These are phyloP conservation scores for Zaprionus inermis DNA, from an alignment of 1,140 invertebrate genomes.

Conservation along the genomic window DNA sequence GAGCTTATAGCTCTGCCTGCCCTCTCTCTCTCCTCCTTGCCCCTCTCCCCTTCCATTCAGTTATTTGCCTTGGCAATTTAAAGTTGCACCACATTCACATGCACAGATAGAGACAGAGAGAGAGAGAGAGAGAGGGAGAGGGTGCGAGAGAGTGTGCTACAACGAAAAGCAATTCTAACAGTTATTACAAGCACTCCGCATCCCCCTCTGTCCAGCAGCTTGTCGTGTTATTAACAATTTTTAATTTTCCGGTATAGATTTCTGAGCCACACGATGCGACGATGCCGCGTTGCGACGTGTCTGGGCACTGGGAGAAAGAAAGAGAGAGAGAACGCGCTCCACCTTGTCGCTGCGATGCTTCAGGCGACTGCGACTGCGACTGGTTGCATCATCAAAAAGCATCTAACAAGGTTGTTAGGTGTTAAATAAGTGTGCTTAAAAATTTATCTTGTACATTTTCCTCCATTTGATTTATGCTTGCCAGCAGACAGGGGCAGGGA, in stretches of 20 bases:
- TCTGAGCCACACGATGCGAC: slow-evolving; percentile 56
- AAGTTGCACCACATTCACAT: slow-evolving; percentile 58
- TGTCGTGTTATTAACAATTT: slow-evolving; percentile 83
- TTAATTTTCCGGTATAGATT: slow-evolving; percentile 84
- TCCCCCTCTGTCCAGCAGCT: slow-evolving; percentile 51
- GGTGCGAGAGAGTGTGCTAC: slow-evolving; percentile 26
- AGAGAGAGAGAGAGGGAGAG: background rate
- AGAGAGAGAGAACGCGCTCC: slow-evolving; percentile 28
- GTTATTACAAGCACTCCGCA: slow-evolving; percentile 51
- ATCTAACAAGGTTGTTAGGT: slow-evolving; percentile 83
- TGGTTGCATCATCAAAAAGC: slow-evolving; percentile 78
- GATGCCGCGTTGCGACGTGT: slow-evolving; percentile 38
- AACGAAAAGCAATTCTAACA: slow-evolving; percentile 79
- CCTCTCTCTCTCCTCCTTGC: background rate
- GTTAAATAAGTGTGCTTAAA: slow-evolving; percentile 84
- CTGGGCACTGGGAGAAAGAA: background rate
- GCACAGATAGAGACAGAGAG: background rate
- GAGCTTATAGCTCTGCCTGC: background rate
- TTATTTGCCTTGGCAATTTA: slow-evolving; percentile 57
- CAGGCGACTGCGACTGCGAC: slow-evolving; percentile 21
- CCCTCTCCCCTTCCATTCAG: slow-evolving; percentile 17
- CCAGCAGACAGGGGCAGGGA: background rate
- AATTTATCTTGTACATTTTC: slow-evolving; percentile 83
- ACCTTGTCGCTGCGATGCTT: slow-evolving; percentile 59
- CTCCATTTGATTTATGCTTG: slow-evolving; percentile 80